Base-by-base conservation (phyloP, 2,888 invertebrate species). In the Bellardia bayeri region DNA sequence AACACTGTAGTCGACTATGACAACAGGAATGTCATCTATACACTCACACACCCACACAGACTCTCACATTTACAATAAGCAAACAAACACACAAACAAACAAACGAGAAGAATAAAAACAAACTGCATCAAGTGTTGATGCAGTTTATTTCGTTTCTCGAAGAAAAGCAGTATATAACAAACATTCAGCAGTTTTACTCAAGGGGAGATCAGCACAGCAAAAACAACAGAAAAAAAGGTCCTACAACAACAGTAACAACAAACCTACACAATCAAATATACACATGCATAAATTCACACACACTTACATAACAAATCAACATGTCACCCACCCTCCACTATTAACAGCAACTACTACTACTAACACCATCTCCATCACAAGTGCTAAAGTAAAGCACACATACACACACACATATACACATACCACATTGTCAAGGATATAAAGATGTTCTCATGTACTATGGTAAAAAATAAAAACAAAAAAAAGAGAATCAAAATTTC, bases 111-210 rank as follows among this genome's bases (percentile, higher is more conserved):
- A 64, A 45, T 45, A 45, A 61, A 76, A 72, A 76, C n/a, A 40
- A 79, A 74, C 82, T 86, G 86, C 79, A 86, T 75, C 75, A 86
- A 83, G 80, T 80, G 64, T 81, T 83, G 83, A 61, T 81, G 87
- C 87, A 87, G 85, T 85, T 75, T 85, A 75, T 63, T 81, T 81
- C 54, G 42, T 81, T 74, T 7, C 23, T 69, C 45, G n/a, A 45
- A 42, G 16, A 63, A 63, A 16, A 54, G 49, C 37, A 66, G 66
- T 56, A 40, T 40, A 56, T 71, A 72, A 66, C 11, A 66, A 82
- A 82, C 33, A 9, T 66, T 56, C 56, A 33, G 13, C 37, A 13
- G 58, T 75, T 45, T 51, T 58, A 72, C 79, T 84, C 40, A 37
- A 56, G 80, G 63, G 80, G 40, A 61, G 51, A 58, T 51, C 61